A percentile compares a stretch with the other conserved stretches of the same genome.
These are phyloP conservation scores for Ornithoptera priamus DNA, from an alignment of 2,888 invertebrate genomes.

Conservation along the genomic window DNA sequence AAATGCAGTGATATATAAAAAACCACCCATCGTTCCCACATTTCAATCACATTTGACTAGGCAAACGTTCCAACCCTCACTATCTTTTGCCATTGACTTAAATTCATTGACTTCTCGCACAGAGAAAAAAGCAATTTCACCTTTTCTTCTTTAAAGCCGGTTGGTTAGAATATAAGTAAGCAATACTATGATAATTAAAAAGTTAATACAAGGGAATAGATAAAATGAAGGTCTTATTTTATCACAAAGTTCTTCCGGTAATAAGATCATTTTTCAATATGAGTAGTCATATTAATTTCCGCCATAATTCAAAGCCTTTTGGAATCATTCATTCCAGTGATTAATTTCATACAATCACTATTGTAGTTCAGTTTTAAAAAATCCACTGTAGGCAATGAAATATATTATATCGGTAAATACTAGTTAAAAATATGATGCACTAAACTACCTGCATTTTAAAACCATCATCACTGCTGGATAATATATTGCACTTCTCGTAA, in stretches of 20 bases:
- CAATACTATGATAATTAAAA: slow-evolving; percentile 74
- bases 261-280: background rate
- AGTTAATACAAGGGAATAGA: background rate
- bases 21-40: slow-evolving; percentile 52
- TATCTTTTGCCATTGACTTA: slow-evolving; percentile 62
- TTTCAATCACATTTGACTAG: slow-evolving; percentile 78
- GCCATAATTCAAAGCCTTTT: too few relatives aligned
- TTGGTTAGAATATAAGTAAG: slow-evolving; percentile 69
- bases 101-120: slow-evolving; percentile 67
- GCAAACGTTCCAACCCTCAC: slow-evolving; percentile 71
- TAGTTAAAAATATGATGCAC: background rate
- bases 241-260: background rate
- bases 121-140: slow-evolving; percentile 73
- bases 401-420: background rate
- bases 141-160: slow-evolving; percentile 53
- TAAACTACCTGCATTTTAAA: background rate
- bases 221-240: background rate
- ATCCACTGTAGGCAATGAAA: background rate
- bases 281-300: too few relatives aligned
- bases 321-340: too few relatives aligned
- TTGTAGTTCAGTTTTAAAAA: background rate
- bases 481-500: background rate
- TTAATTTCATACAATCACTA: too few relatives aligned
- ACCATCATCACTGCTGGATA: background rate
- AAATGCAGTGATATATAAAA: slow-evolving; percentile 53